phyloP scores from a whole-genome alignment of 2,797 vertebrate species.

The Hirundo rustica region DNA sequence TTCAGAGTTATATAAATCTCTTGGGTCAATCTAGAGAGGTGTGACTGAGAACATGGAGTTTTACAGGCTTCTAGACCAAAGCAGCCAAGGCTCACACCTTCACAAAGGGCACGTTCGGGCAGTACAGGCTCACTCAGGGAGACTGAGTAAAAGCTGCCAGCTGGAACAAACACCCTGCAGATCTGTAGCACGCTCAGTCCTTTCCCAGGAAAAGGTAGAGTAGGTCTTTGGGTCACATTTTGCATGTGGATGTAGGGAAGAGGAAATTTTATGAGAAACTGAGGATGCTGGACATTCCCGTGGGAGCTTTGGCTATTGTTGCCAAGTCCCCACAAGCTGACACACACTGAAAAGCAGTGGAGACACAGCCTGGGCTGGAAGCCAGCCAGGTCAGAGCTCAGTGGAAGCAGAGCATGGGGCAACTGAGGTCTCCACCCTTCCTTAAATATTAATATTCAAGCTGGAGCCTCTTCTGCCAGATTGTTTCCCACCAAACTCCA shows the following conservation, averaged over 20 bases:
- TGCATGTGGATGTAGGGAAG: not conserved
- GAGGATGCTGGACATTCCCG: not conserved
- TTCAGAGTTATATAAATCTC: not conserved
- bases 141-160: not conserved
- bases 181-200: not conserved
- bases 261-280: not conserved
- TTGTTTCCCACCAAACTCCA: not conserved
- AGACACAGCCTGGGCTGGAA: not conserved
- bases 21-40: not conserved
- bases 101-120: not conserved
- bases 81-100: not conserved
- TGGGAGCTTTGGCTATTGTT: not conserved
- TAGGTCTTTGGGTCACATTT: not conserved
- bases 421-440: not conserved
- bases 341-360: not conserved
- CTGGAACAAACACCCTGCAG: not conserved
- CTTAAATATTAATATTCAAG: not conserved
- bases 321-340: not conserved
- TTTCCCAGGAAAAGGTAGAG: not conserved
- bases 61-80: not conserved
- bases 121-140: not conserved
- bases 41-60: not conserved
- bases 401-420: accelerated
- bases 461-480: not conserved
- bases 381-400: not conserved